Conservation (phyloP, 2,888 invertebrate genomes). For the Sphinx pinastri region DNA sequence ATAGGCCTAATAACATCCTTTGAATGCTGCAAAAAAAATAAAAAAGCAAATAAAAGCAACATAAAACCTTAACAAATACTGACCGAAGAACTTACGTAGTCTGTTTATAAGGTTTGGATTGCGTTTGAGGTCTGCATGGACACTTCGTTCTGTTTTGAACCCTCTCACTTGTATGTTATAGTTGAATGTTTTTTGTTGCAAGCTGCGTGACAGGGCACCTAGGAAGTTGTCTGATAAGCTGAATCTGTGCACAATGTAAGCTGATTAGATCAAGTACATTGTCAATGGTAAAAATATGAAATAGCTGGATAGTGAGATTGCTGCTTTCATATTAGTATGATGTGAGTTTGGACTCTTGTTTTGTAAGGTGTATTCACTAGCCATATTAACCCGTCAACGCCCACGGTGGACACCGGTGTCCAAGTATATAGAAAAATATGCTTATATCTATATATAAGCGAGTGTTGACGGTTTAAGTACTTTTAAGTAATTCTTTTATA, state of each 20-base stretch:
- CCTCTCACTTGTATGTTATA: constrained; percentile 85
- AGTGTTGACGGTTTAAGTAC: too few species aligned
- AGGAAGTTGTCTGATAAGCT: constrained; percentile 63
- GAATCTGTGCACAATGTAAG: constrained; percentile 40
- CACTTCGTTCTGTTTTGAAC: constrained; percentile 91
- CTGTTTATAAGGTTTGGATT: constrained; percentile 89
- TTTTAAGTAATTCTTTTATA: too few species aligned
- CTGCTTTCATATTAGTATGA: too few species aligned
- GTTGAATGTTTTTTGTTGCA: constrained; percentile 52
- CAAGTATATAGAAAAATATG: too few species aligned
- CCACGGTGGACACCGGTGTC: too few species aligned
- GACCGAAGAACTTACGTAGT: constrained; percentile 84
- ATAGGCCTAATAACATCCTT: not conserved
- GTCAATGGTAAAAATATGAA: too few species aligned
- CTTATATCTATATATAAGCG: too few species aligned
- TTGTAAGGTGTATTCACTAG: too few species aligned
- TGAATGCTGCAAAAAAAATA: not conserved
- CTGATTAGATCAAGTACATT: too few species aligned
- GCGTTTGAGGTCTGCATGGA: constrained; percentile 87
- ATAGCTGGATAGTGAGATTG: too few species aligned
- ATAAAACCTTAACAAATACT: constrained; percentile 47
- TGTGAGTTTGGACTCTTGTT: too few species aligned
- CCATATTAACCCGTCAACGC: too few species aligned
- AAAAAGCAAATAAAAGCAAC: constrained; percentile 12
- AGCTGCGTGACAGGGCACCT: constrained; percentile 53